Evolutionary conservation across 2,113 vertebrate species (phyloP).

Genomic region (Chinchilla lanigera): DNA sequence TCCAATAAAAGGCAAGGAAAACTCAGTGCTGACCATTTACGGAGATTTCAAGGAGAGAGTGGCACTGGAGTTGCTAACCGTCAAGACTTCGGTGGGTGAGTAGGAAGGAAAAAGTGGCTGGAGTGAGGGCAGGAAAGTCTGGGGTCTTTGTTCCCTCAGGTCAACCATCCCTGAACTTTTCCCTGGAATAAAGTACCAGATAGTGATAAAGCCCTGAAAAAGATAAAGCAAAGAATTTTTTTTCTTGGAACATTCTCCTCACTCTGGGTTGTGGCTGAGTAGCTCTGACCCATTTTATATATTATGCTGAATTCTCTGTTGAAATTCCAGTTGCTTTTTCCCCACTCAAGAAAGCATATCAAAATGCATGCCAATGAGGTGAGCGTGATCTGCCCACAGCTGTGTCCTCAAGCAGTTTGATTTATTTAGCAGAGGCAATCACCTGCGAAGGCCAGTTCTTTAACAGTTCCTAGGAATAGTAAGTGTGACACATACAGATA

Average conservation of each 20-base stretch:
- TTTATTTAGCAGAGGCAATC: neutral
- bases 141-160: neutral
- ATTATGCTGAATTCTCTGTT: neutral
- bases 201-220: slow-evolving; percentile 15
- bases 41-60: neutral
- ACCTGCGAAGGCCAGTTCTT: neutral
- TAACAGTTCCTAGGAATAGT: neutral
- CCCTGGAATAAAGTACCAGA: neutral
- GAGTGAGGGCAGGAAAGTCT: neutral
- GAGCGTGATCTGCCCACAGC: neutral
- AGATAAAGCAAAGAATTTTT: neutral
- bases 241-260: neutral
- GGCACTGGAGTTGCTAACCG: neutral
- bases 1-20: neutral
- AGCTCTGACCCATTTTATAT: neutral
- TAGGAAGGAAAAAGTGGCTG: neutral
- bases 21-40: neutral
- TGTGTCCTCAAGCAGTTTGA: neutral
- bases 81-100: neutral
- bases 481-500: neutral
- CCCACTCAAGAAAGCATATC: neutral
- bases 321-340: neutral
- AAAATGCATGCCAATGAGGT: neutral
- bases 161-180: neutral
- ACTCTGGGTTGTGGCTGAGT: neutral